A percentile compares a stretch with the other conserved stretches of the same genome.
phyloP scores from a whole-genome alignment of 2,888 invertebrate genomes.

The Nomada fucata region DNA sequence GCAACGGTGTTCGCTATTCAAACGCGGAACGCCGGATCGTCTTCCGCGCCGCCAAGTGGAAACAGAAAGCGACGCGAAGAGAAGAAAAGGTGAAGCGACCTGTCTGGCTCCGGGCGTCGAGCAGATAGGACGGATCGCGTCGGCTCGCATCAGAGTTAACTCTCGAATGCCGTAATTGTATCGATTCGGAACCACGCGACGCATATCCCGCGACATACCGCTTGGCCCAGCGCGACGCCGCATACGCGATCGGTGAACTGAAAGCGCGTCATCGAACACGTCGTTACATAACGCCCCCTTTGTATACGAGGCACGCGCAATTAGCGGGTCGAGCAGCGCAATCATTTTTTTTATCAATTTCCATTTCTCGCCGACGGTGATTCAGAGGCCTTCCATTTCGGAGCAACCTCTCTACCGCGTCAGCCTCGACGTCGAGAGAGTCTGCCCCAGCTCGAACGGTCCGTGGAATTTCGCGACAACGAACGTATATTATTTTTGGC shows the following conservation, averaged over 20 bases:
- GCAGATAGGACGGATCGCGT: conserved; percentile 43
- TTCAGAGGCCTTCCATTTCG: background rate
- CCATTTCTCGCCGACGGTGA: background rate
- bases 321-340: background rate
- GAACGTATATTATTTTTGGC: background rate
- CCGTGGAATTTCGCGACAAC: background rate
- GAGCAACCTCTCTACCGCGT: background rate
- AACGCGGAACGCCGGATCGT: conserved; percentile 60
- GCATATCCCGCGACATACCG: conserved; percentile 23
- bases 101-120: conserved; percentile 17
- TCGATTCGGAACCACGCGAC: conserved; percentile 50
- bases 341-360: background rate
- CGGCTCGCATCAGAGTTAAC: conserved; percentile 55
- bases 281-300: conserved; percentile 24
- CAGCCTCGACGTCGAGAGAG: no score
- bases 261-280: conserved; percentile 10
- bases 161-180: conserved; percentile 62
- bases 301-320: conserved; percentile 12
- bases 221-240: background rate
- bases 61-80: conserved; percentile 62
- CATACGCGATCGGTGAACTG: conserved; percentile 50
- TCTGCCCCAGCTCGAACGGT: no score
- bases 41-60: conserved; percentile 67
- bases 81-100: conserved; percentile 46
- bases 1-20: conserved; percentile 59